Percentiles rank a stretch among this genome's conserved stretches.
Conservation (phyloP, 2,113 vertebrate species). For the Mormoops blainvillei region DNA sequence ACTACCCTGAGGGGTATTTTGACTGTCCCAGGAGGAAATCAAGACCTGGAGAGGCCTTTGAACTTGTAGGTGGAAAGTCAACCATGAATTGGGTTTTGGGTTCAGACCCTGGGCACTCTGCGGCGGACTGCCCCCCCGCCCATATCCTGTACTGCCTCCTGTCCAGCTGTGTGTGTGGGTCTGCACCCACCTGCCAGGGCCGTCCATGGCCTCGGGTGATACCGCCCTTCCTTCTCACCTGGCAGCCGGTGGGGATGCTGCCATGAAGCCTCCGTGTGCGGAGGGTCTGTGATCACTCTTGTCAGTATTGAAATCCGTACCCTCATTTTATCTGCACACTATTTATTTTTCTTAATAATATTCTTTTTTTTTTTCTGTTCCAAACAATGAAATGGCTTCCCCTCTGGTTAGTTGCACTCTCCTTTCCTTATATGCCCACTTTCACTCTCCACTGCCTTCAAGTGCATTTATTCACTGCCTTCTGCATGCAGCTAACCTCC, state of each 20-base stretch:
- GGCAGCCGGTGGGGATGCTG: not conserved
- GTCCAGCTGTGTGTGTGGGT: not conserved
- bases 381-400: not conserved
- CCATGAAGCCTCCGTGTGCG: not conserved
- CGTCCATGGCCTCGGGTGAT: not conserved
- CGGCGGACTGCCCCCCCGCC: not conserved
- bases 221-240: fast-evolving
- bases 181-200: not conserved
- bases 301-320: not conserved
- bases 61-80: not conserved
- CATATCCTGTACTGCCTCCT: not conserved
- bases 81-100: not conserved
- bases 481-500: fast-evolving
- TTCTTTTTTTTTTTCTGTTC: not conserved
- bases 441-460: not conserved
- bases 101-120: not conserved
- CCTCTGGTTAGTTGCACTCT: not conserved
- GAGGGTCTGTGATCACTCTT: not conserved
- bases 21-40: not conserved
- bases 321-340: not conserved
- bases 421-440: not conserved
- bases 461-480: not conserved
- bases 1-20: too few species aligned
- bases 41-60: not conserved
- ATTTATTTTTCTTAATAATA: not conserved